Percentiles rank a stretch among this genome's conserved stretches.
These are phyloP conservation scores for Araneus ventricosus DNA, from an alignment of 1,140 invertebrate species.

Conservation along the genomic window DNA sequence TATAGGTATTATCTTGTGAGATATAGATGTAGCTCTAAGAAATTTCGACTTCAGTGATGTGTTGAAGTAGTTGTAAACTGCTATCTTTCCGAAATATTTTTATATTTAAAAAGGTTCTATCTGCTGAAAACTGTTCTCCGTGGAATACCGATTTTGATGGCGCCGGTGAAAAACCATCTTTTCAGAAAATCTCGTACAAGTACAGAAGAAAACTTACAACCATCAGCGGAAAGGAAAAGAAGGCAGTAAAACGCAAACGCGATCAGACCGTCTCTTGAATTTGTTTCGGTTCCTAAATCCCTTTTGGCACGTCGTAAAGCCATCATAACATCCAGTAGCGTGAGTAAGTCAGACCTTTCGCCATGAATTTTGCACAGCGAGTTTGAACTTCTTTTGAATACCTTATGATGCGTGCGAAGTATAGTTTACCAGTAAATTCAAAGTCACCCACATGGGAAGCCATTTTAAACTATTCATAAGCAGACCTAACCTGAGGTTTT, in stretches of 20 bases:
- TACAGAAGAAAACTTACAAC: background rate
- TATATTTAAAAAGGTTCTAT: no score
- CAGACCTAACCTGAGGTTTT: background rate
- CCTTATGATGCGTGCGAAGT: background rate
- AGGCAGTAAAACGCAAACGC: background rate
- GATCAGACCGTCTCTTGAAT: background rate
- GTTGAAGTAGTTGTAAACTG: no score
- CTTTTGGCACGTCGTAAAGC: background rate
- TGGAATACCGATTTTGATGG: no score
- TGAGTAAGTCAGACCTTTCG: background rate
- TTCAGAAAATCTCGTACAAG: no score
- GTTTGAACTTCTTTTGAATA: background rate
- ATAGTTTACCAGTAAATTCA: background rate
- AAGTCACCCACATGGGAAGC: background rate
- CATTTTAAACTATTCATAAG: conserved; percentile 17
- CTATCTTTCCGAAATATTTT: no score
- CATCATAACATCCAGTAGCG: background rate
- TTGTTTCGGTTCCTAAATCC: background rate
- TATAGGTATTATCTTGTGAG: no score
- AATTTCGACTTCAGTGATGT: no score
- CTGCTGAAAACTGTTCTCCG: no score
- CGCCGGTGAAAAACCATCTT: no score
- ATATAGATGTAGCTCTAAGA: no score
- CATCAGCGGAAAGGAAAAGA: background rate
- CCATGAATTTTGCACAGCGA: background rate